Base-by-base conservation (phyloP, 2,113 vertebrate species). In the Spermophilus dauricus region DNA sequence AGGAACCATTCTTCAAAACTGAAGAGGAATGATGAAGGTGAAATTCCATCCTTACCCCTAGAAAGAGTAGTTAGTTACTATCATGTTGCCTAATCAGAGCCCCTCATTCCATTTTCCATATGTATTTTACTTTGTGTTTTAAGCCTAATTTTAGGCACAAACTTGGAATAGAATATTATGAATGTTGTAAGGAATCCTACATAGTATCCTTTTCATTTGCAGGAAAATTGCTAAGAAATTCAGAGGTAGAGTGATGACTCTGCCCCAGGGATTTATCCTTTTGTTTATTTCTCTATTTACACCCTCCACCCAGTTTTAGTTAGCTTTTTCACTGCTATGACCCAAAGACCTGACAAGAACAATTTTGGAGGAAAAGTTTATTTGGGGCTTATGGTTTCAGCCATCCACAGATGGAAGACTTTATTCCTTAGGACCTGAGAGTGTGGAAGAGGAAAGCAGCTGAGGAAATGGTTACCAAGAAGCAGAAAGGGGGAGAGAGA, bases 161-260 rank as follows among this genome's bases (percentile, higher is more conserved):
- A 69, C 6, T 63, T 48, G 37, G 16, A 95, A 89, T 42, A 24
- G 63, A 2, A 96, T 37, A 81, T 26, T 28, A 56, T 63, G n/a
- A 92, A 69, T 85, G 5, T 58, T 84, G 8, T 28, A 63, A 85
- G 8, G 6, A 95, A 80, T 10, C 42, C 22, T 76, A 77, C 45
- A 34, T 48, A 82, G 45, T 81, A 61, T 39, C 61, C 8, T 12
- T 6, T 45, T 63, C 63, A 80, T 56, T 69, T 86, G 32, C 30
- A 89, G 53, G 70, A 89, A 86, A 61, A 48, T 48, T 24, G 30
- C 48, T 42, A 24, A 97, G 69, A 88, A 96, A 48, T 2, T 89
- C 56, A 86, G n/a, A 89, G 4, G 2, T 85, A 22, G 83, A 63
- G 3, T 56, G 39, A 63, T 16, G 76, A 72, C 18, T 37, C 89